These are phyloP conservation scores for Conchocele bisecta DNA, from an alignment of 2,888 invertebrate species.

Conservation along the genomic window DNA sequence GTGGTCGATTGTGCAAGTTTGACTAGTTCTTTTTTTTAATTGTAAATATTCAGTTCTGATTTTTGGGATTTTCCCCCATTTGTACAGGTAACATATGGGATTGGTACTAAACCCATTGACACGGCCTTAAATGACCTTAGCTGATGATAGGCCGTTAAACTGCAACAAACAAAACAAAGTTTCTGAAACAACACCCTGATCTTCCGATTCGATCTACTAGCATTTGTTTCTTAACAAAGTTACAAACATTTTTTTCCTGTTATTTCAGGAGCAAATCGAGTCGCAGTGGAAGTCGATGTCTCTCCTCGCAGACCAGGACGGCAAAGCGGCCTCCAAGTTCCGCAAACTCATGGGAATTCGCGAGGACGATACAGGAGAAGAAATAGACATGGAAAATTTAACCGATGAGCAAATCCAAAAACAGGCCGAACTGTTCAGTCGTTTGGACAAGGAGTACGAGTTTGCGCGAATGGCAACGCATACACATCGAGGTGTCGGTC, in stretches of 20 bases:
- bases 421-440: conserved; percentile 91
- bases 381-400: conserved; percentile 49
- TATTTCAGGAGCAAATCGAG: conserved; percentile 65
- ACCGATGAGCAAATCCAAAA: conserved; percentile 75
- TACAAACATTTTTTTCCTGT: neutral
- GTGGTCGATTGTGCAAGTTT: too few species aligned
- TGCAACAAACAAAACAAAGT: too few species aligned
- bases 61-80: too few species aligned
- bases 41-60: too few species aligned
- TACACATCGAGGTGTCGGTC: conserved; percentile 90
- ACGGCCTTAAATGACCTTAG: too few species aligned
- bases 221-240: too few species aligned
- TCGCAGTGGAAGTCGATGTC: conserved; percentile 76
- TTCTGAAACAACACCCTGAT: too few species aligned
- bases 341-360: conserved; percentile 98
- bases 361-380: conserved; percentile 82
- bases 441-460: conserved; percentile 98
- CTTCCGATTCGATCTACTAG: too few species aligned
- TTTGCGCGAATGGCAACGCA: conserved; percentile 97
- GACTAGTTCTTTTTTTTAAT: too few species aligned
- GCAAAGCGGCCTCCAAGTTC: conserved; percentile 96
- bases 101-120: too few species aligned
- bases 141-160: too few species aligned
- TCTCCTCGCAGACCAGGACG: conserved; percentile 91
- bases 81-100: too few species aligned